These are phyloP conservation scores for Plutella xylostella DNA, from an alignment of 2,888 invertebrate genomes.

Conservation along the genomic window DNA sequence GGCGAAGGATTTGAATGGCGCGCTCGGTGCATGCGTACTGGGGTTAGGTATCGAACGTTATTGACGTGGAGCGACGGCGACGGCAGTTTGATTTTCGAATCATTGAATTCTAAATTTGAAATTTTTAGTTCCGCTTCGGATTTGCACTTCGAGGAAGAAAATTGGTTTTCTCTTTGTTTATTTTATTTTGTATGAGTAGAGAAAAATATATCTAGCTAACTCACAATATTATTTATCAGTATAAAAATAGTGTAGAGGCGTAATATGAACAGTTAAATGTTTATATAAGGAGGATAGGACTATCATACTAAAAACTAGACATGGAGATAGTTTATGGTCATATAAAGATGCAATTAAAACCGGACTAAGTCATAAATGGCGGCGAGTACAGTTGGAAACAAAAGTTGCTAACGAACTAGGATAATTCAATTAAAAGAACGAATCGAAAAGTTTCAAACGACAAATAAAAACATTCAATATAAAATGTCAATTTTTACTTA, in stretches of 20 bases:
- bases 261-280: too few species aligned
- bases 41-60: slow-evolving; percentile 50
- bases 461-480: too few species aligned
- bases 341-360: slow-evolving; percentile 9
- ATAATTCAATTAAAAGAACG: too few species aligned
- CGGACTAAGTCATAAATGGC: slow-evolving; percentile 8
- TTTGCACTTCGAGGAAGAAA: too few species aligned
- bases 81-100: slow-evolving; percentile 38
- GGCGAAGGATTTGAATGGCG: slow-evolving; percentile 57
- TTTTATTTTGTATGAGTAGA: too few species aligned
- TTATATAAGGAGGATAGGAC: neutral
- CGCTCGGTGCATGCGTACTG: slow-evolving; percentile 53
- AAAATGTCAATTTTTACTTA: too few species aligned
- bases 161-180: too few species aligned
- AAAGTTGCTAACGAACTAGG: neutral
- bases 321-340: slow-evolving; percentile 5
- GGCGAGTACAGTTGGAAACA: neutral
- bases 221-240: too few species aligned
- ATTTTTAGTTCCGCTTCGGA: too few species aligned
- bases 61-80: slow-evolving; percentile 29
- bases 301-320: slow-evolving; percentile 3
- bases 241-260: too few species aligned
- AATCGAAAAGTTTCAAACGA: too few species aligned
- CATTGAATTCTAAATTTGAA: slow-evolving; percentile 3
- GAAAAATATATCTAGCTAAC: too few species aligned